These are phyloP conservation scores for Spodoptera exigua DNA, from an alignment of 2,888 invertebrate species.

Conservation along the genomic window DNA sequence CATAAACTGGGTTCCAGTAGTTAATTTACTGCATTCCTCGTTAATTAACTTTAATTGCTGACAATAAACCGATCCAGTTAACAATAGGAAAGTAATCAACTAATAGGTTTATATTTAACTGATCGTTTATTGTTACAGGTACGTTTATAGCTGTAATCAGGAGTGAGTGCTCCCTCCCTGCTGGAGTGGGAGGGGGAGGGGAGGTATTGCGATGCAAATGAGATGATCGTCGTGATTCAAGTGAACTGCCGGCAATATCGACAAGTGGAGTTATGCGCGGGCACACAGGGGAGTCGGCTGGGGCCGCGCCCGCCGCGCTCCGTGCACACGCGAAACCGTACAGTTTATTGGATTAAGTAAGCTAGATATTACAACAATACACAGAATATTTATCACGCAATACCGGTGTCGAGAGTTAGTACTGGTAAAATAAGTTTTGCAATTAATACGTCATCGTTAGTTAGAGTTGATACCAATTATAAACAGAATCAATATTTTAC, in stretches of 20 bases:
- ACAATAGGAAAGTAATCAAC: conserved; percentile 45
- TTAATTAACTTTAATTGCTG: conserved; percentile 35
- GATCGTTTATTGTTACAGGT: conserved; percentile 55
- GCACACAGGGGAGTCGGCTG: conserved; percentile 11
- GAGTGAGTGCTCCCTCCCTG: conserved; percentile 31
- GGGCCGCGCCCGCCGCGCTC: no score
- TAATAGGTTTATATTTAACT: conserved; percentile 53
- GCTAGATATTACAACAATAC: no score
- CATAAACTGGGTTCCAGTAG: conserved; percentile 13
- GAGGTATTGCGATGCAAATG: conserved; percentile 55
- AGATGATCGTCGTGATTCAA: conserved; percentile 59
- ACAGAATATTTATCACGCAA: no score
- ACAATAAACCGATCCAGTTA: conserved; percentile 35
- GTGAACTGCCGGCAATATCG: conserved; percentile 46
- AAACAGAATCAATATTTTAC: no score
- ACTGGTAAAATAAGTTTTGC: no score
- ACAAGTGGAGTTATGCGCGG: conserved; percentile 17
- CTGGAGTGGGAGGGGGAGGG: not conserved
- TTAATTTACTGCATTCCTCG: conserved; percentile 13
- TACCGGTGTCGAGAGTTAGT: no score
- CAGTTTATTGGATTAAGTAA: no score
- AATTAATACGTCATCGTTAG: no score
- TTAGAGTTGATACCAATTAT: no score
- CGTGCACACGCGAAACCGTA: no score
- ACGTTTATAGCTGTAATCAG: conserved; percentile 46